Evolutionary conservation across 2,113 vertebrate species (phyloP), one percentile per base, ranked within the genome.

Genomic region (Parus major): DNA sequence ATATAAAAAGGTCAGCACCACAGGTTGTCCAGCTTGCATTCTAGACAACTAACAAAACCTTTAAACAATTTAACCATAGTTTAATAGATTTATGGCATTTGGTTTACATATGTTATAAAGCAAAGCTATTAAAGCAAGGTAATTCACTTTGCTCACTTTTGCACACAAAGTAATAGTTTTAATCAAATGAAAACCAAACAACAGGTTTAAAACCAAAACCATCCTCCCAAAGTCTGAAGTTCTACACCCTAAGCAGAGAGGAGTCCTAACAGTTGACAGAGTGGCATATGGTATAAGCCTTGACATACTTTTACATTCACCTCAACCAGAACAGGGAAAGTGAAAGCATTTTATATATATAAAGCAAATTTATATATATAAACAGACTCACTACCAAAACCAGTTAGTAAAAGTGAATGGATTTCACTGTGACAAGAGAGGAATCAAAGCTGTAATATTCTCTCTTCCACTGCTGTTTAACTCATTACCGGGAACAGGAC

Each of bases 1-100:
- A 96, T 96, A 94, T 97, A 97, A 97, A 97, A 98, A 98, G 92
- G 91, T 98, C 97, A 98, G 98, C 98, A 98, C 98, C 98, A 97
- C 96, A 88, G 64, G 96, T 96, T 95, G 72, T 97, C 98, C 95
- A 97, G 98, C 61, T 94, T 90, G 81, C 36, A 10, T 35, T 68
- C 97, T 71, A 96, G 97, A 97, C 97, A 96, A 97, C 97, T 56
- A 93, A 97, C 94, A 97, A 96, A 97, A 97, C 88, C 82, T 88
- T 95, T 92, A 88, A 97, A 97, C 72, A 97, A 97, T 96, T 96
- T 95, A 96, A 98, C 94, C 88, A 93, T 97, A 97, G 97, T 93
- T 97, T 94, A 97, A 97, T 96, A 98, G 84, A 94, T 94, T 97
- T 97, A 98, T 97, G 98, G 98, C 98, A 98, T 98, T 98, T 98